phyloP scores from a whole-genome alignment of 2,113 vertebrate species.

The Corvus cornix region DNA sequence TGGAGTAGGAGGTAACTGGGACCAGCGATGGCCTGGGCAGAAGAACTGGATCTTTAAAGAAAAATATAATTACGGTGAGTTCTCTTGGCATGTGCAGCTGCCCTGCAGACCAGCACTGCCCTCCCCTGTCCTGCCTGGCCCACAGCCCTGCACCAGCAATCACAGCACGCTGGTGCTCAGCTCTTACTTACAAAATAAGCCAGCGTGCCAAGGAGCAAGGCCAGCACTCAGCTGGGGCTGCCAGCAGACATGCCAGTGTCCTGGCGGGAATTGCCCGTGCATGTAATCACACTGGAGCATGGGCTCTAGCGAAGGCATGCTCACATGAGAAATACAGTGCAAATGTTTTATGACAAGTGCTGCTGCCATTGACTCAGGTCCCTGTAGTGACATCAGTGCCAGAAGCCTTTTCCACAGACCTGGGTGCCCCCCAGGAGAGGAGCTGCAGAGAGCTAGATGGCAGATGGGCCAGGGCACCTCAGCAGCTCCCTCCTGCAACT shows the following conservation, averaged over 20 bases:
- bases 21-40: conserved; percentile 73
- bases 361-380: not conserved
- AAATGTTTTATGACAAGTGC: not conserved
- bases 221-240: not conserved
- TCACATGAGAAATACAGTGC: not conserved
- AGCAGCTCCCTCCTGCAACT: not conserved
- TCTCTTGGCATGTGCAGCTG: not conserved
- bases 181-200: not conserved
- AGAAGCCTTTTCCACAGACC: not conserved
- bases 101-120: not conserved
- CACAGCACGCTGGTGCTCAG: not conserved
- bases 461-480: not conserved
- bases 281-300: not conserved
- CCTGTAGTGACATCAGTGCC: not conserved
- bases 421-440: not conserved
- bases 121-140: not conserved
- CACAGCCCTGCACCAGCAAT: not conserved
- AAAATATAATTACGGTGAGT: conserved; percentile 78
- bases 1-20: conserved; percentile 80
- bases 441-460: not conserved
- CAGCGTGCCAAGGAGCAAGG: not conserved
- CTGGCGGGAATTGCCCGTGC: not conserved
- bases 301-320: fast-evolving
- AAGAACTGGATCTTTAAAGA: conserved; percentile 82
- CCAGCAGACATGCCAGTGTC: not conserved